phyloP scores from a whole-genome alignment of 1,140 invertebrate genomes.

The Contarinia nasturtii region DNA sequence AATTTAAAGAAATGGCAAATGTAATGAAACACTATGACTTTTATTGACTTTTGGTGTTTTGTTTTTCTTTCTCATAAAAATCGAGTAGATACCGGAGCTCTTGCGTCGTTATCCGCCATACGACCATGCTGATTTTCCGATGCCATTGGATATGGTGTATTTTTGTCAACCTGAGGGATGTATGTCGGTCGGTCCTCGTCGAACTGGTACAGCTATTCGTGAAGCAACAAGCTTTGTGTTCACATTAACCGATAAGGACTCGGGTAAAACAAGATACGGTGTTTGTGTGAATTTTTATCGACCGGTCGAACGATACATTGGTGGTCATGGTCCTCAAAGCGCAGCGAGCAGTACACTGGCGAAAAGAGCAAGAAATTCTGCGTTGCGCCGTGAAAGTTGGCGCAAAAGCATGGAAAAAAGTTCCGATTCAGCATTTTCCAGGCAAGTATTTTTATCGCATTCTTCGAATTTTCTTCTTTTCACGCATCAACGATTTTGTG shows the following conservation, averaged over 20 bases:
- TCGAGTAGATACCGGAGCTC: conserved; percentile 57
- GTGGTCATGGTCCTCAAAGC: conserved; percentile 11
- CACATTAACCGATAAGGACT: conserved; percentile 97
- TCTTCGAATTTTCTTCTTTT: too few species aligned
- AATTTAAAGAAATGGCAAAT: background rate
- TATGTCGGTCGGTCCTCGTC: conserved; percentile 69
- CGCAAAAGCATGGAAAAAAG: conserved; percentile 76
- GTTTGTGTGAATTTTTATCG: conserved; percentile 98
- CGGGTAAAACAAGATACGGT: conserved; percentile 82
- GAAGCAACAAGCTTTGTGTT: conserved; percentile 96
- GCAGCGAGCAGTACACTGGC: conserved; percentile 14
- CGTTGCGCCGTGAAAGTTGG: conserved; percentile 65
- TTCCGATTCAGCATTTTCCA: conserved; percentile 79
- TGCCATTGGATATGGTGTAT: conserved; percentile 95
- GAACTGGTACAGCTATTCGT: conserved; percentile 46
- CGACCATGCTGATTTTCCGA: conserved; percentile 92
- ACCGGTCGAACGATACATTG: conserved; percentile 45
- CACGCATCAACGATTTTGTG: too few species aligned
- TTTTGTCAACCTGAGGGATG: conserved; percentile 99
- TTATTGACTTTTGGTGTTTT: conserved; percentile 1
- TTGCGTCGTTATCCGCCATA: conserved; percentile 91
- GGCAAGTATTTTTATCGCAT: conserved; percentile 32
- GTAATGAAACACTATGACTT: background rate
- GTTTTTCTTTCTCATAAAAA: conserved; percentile 2
- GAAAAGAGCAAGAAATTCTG: conserved; percentile 31